A percentile compares a stretch with the other conserved stretches of the same genome.
Conservation (phyloP, 2,888 invertebrate species). For the Cheilosia urbana region DNA sequence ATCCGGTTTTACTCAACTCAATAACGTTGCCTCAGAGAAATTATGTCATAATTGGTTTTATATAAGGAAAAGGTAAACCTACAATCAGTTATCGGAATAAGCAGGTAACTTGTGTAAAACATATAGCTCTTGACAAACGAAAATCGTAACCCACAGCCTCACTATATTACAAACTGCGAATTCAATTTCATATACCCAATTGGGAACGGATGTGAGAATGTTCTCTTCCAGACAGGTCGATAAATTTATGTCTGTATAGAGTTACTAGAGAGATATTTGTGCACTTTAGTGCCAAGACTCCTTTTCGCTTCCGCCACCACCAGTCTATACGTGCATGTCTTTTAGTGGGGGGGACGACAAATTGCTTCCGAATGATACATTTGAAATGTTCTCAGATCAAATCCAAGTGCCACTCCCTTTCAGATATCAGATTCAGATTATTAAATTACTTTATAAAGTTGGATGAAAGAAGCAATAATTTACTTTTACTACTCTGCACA, state of each 20-base stretch:
- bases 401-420: constrained; percentile 10
- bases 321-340: constrained; percentile 22
- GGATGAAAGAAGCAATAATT: constrained; percentile 10
- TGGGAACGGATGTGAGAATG: constrained; percentile 45
- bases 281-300: constrained; percentile 47
- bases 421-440: constrained; percentile 18
- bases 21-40: too few species aligned
- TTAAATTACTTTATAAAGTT: constrained; percentile 17
- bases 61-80: too few species aligned
- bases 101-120: too few species aligned
- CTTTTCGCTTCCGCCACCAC: constrained; percentile 24
- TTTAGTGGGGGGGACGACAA: constrained; percentile 25
- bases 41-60: too few species aligned
- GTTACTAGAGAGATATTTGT: constrained; percentile 17
- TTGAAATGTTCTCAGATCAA: constrained; percentile 8
- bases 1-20: too few species aligned
- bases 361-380: constrained; percentile 42
- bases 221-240: constrained; percentile 48
- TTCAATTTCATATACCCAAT: constrained; percentile 33
- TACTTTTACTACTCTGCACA: not conserved
- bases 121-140: too few species aligned
- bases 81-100: too few species aligned
- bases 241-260: constrained; percentile 39
- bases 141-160: too few species aligned
- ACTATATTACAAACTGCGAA: constrained; percentile 1